Base-by-base conservation (phyloP, 2,797 vertebrate species). In the Alauda arvensis region DNA sequence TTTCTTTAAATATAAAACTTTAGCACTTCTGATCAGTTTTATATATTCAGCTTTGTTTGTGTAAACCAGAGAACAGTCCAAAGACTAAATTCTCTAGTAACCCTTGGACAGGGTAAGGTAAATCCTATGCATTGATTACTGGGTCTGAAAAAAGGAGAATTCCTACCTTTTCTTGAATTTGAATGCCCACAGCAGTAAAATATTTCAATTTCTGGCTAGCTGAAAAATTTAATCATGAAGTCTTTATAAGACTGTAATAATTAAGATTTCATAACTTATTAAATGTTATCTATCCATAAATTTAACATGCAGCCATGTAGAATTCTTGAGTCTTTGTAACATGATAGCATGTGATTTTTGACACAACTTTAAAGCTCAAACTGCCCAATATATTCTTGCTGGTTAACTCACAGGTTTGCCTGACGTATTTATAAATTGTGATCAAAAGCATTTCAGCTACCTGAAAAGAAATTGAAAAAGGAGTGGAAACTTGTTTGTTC, bases 391-490 rank as follows among this genome's bases (percentile, higher is more conserved):
- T 60, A 69, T 85, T 90, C 59, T 87, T 63, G 33, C 48, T 76
- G 69, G 82, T 85, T 90, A 85, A 87, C 77, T 68, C 67, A 72
- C 52, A 91, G 72, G 26, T 80, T 91, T 87, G 42, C 59, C 74
- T 92, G 90, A 88, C 56, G 21, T 80, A 88, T 85, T 94, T 94
- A 71, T 83, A 93, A 94, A 91, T 80, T 77, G 81, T 63, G 81
- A 91, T 91, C 83, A 94, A 89, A 94, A 80, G 69, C 62, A 89
- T 68, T 86, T 84, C 89, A 82, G 69, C 56, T 77, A 89, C 81
- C 90, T 83, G 85, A 87, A 91, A 79, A 91, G 48, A 91, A 92
- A 86, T 20, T 80, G 69, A 77, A 94, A 91, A 94, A 79, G 48
- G n/a, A 90, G 67, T 85, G 42, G 74, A 83, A 93, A 80, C 48